These are phyloP conservation scores for Aythya baeri DNA, from an alignment of 2,113 vertebrate genomes.

Conservation along the genomic window DNA sequence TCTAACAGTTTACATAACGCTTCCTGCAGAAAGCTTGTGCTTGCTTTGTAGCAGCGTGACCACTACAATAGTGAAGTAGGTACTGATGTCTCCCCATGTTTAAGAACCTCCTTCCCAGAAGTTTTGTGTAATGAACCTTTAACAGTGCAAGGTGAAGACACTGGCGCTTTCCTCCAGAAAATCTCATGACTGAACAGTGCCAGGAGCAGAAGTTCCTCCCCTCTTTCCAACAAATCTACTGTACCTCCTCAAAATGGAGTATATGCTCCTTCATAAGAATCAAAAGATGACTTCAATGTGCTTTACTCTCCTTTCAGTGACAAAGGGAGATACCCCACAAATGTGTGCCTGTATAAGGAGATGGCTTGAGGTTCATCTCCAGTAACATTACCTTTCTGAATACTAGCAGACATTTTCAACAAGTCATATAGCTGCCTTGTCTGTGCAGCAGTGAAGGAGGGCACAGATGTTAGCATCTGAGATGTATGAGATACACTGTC, in stretches of 20 bases:
- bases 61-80: not conserved
- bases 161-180: not conserved
- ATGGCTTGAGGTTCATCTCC: not conserved
- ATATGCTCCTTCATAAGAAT: not conserved
- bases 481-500: not conserved
- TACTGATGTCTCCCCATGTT: not conserved
- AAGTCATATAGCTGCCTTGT: not conserved
- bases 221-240: not conserved
- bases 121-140: not conserved
- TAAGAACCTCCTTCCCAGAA: not conserved
- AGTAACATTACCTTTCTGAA: not conserved
- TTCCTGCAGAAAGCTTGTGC: not conserved
- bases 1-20: not conserved
- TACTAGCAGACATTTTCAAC: not conserved
- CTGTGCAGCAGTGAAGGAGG: not conserved
- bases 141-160: not conserved
- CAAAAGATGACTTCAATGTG: not conserved
- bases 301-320: not conserved
- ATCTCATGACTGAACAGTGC: not conserved
- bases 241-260: not conserved
- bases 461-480: not conserved
- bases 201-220: not conserved
- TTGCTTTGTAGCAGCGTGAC: not conserved
- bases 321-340: not conserved
- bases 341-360: not conserved